phyloP scores from a whole-genome alignment of 2,888 invertebrate genomes.

The Meteorus colon region DNA sequence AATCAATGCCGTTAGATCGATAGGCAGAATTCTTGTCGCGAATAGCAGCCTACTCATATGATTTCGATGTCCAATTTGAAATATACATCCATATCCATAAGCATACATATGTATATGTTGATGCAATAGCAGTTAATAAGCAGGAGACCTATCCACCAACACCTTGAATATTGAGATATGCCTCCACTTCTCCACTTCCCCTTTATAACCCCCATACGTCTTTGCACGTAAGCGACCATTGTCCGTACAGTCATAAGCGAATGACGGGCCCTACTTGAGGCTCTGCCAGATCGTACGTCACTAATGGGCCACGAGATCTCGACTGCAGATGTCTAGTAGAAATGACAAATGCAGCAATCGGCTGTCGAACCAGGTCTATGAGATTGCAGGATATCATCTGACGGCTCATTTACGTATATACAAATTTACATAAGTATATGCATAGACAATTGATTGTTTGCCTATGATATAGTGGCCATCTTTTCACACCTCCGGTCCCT shows the following conservation, averaged over 20 bases:
- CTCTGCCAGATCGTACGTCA: constrained; percentile 49
- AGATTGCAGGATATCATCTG: constrained; percentile 36
- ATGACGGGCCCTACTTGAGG: constrained; percentile 31
- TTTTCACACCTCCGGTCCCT: not conserved
- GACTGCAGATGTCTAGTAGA: constrained; percentile 54
- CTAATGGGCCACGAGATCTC: constrained; percentile 55
- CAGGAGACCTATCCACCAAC: not conserved
- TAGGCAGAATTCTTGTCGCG: no score
- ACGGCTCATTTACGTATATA: not conserved
- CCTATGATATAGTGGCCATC: not conserved
- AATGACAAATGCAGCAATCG: constrained; percentile 66
- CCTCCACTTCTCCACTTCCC: not conserved
- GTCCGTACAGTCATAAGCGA: constrained; percentile 37
- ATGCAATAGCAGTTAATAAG: not conserved
- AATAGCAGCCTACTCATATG: no score
- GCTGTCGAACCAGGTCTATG: constrained; percentile 50
- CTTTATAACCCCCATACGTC: constrained; percentile 37
- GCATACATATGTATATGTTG: not conserved
- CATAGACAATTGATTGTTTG: not conserved
- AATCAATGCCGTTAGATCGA: no score
- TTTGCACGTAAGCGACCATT: constrained; percentile 56
- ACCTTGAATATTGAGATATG: not conserved
- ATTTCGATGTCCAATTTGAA: not conserved
- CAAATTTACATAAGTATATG: no score
- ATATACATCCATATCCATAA: not conserved